Base-by-base conservation (phyloP, 1,140 invertebrate species). In the Papilio dardanus region DNA sequence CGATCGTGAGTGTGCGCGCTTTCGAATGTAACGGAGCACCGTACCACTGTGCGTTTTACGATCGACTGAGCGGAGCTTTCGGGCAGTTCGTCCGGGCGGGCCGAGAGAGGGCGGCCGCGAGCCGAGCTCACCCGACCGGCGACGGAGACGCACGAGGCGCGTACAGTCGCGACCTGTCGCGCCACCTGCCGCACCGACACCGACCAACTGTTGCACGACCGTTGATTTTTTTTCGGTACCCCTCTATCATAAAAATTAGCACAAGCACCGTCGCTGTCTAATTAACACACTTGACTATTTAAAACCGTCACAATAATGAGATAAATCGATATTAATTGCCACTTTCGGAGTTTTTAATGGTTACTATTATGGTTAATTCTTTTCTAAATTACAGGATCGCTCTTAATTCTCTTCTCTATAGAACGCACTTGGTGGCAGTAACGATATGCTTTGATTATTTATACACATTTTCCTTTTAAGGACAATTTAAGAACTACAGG, bases 31-130 rank as follows among this genome's bases (percentile, higher is more conserved):
- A 65, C 66, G 79, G 80, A 87, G 85, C 84, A 91, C 88, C 84
- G 78, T 74, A 37, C 79, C 80, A 80, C 81, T 81, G 79, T 81
- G 84, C 87, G 89, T 81, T 86, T 89, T 86, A 86, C 83, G 81
- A 81, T 81, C 79, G 85, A 91, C 90, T 90, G 90, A 93, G 91
- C 88, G 88, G 90, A 93, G 91, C 91, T 93, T 92, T 92, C 91
- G 81, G 77, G 76, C 54, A 79, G 76, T 79, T 80, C 79, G 79
- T 81, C 79, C 85, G 91, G 89, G 88, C 92, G 92, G 92, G 82
- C 83, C 86, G 87, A 89, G 88, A 88, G 88, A 89, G 88, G 86
- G 90, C 90, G 89, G 90, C 86, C 87, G 86, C 82, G 69, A 67
- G 50, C 81, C 77, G 83, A 76, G 79, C 71, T 75, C 66, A 33